Base-by-base conservation (phyloP, 1,140 invertebrate species). In the Eriosoma lanigerum region DNA sequence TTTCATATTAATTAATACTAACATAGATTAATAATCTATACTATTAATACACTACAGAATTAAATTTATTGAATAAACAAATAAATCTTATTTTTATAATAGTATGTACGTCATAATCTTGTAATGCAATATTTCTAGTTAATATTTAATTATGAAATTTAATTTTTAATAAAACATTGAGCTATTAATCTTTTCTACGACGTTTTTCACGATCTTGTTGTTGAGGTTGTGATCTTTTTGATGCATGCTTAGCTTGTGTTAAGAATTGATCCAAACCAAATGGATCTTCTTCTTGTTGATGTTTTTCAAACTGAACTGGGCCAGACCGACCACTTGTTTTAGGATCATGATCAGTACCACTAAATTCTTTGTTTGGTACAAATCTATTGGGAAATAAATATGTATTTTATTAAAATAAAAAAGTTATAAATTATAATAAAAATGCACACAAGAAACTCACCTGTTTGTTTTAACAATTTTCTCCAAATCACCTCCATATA, bases 261-360 rank as follows among this genome's bases (percentile, higher is more conserved):
- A 99, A 95, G 90, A 99, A 98, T 86, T 97, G 94, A 91, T 97
- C 96, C 83, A 99, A 88, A 88, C 96, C 96, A 86, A 99, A 99
- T 68, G 96, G 96, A 94, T 99, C 97, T 83, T 95, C 93, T 82
- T 94, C 93, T 83, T 93, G 93, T 44, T 73, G 81, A 29, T 82
- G 81, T 86, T 91, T 93, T 84, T 98, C 96, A 88, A 98, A 99
- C 85, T 98, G 95, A 26, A 99, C 97, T 8, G 97, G 97, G 0
- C 97, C 97, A 62, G 92, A 91, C n/a, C 96, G 89, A 0, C 96
- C 96, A 56, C 92, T 91, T 19, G 96, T 89, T 24, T 90, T 87
- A 3, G 86, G 87, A 26, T 87, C 88, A 54, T 92, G 87, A 84
- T 96, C 94, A 17, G 94, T 93, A 10, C 97, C 97, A 52, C 93